phyloP scores from a whole-genome alignment of 1,140 invertebrate genomes.

The Campoletis sonorensis region DNA sequence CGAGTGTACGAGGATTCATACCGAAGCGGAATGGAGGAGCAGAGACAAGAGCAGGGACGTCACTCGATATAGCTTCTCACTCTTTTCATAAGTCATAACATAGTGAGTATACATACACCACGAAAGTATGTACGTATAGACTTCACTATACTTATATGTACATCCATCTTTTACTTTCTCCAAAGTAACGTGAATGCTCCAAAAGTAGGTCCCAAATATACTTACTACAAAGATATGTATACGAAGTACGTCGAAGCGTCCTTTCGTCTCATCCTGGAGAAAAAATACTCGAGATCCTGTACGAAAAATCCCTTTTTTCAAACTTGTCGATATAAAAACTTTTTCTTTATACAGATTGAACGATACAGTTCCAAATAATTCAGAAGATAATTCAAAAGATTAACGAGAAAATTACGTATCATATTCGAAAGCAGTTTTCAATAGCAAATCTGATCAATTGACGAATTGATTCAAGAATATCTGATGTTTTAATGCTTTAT shows the following conservation, averaged over 20 bases:
- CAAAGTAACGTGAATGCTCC: slow-evolving; percentile 3
- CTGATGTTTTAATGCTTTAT: too few species aligned
- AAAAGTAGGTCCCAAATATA: slow-evolving; percentile 26
- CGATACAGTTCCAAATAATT: too few species aligned
- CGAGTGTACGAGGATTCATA: not conserved
- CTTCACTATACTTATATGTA: not conserved
- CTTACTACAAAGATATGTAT: not conserved
- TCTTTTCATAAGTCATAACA: slow-evolving; percentile 5
- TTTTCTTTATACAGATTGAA: too few species aligned
- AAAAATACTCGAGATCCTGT: not conserved
- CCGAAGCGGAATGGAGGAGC: not conserved
- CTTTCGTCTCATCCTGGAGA: not conserved
- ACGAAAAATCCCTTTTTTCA: not conserved
- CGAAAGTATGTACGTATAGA: not conserved
- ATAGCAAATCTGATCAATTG: too few species aligned
- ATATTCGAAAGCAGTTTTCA: too few species aligned
- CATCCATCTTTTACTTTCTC: slow-evolving; percentile 21
- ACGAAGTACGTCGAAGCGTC: not conserved
- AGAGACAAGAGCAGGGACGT: not conserved
- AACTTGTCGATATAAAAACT: too few species aligned
- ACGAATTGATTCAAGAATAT: too few species aligned
- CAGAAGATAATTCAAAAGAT: too few species aligned
- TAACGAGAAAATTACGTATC: too few species aligned
- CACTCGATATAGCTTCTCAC: not conserved
- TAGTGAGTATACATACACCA: not conserved